phyloP scores from a whole-genome alignment of 2,888 invertebrate genomes.

The Craniophora ligustri region DNA sequence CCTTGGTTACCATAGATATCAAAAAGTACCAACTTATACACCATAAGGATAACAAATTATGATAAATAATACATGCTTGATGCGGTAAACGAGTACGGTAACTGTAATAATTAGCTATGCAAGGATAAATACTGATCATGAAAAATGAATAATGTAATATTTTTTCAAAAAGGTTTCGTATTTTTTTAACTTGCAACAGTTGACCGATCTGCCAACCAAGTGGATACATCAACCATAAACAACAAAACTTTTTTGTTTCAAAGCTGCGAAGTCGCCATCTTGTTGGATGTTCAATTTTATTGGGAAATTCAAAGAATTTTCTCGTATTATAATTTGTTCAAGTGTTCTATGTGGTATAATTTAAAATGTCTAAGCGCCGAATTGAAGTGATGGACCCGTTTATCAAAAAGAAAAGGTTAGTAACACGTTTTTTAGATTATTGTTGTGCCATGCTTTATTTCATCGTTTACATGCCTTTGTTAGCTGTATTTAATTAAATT shows the following conservation, averaged over 20 bases:
- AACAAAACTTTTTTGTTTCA: slow-evolving; percentile 41
- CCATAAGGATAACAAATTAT: too few relatives aligned
- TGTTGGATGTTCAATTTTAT: slow-evolving; percentile 71
- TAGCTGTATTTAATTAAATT: slow-evolving; percentile 34
- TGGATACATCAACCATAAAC: slow-evolving; percentile 45
- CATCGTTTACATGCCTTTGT: slow-evolving; percentile 53
- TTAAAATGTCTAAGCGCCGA: slow-evolving; percentile 93
- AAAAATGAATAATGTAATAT: neutral
- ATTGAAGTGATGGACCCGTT: slow-evolving; percentile 96
- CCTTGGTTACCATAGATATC: neutral
- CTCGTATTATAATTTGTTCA: slow-evolving; percentile 52
- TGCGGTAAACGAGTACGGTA: too few relatives aligned
- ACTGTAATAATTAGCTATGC: too few relatives aligned
- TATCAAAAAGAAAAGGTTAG: slow-evolving; percentile 92
- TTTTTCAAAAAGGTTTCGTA: neutral
- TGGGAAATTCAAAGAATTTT: slow-evolving; percentile 61
- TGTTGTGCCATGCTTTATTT: slow-evolving; percentile 65
- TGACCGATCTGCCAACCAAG: neutral
- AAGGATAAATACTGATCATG: too few relatives aligned
- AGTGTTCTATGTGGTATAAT: slow-evolving; percentile 68
- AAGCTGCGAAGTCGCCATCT: slow-evolving; percentile 74
- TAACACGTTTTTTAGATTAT: slow-evolving; percentile 48
- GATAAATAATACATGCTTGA: too few relatives aligned
- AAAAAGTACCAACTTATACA: too few relatives aligned
- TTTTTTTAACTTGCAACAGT: slow-evolving; percentile 18